phyloP scores from a whole-genome alignment of 2,888 invertebrate genomes.

The Tyria jacobaeae region DNA sequence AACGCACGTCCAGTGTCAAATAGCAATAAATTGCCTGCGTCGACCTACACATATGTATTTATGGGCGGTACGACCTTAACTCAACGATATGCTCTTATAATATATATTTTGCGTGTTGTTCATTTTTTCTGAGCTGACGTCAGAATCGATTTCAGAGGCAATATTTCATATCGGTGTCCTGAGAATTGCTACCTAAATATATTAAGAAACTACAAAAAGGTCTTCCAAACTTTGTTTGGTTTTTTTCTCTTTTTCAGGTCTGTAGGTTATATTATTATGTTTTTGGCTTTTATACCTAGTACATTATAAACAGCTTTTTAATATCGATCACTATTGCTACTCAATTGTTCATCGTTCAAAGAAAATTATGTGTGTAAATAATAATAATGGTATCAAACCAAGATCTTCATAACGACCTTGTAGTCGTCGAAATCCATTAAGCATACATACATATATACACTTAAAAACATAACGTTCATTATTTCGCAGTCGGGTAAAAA shows the following conservation, averaged over 20 bases:
- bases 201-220: conserved; percentile 38
- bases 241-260: too few relatives aligned
- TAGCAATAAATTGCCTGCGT: conserved; percentile 51
- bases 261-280: too few relatives aligned
- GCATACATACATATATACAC: too few relatives aligned
- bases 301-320: too few relatives aligned
- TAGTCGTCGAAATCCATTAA: too few relatives aligned
- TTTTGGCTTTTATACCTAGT: too few relatives aligned
- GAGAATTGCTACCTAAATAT: conserved; percentile 48
- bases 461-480: too few relatives aligned
- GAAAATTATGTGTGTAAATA: too few relatives aligned
- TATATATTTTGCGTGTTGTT: conserved; percentile 46
- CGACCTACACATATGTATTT: conserved; percentile 44
- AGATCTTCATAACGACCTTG: neutral
- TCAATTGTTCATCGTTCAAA: too few relatives aligned
- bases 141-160: conserved; percentile 65
- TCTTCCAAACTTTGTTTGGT: too few relatives aligned
- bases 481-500: too few relatives aligned
- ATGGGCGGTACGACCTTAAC: conserved; percentile 43
- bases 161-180: conserved; percentile 63
- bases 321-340: too few relatives aligned
- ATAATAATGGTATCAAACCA: neutral
- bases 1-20: conserved; percentile 56
- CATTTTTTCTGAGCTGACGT: conserved; percentile 56
- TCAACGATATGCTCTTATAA: conserved; percentile 33